Percentiles rank a stretch among this genome's conserved stretches.
These are phyloP conservation scores for Synodontis membranacea DNA, from an alignment of 2,113 vertebrate species.

Conservation along the genomic window DNA sequence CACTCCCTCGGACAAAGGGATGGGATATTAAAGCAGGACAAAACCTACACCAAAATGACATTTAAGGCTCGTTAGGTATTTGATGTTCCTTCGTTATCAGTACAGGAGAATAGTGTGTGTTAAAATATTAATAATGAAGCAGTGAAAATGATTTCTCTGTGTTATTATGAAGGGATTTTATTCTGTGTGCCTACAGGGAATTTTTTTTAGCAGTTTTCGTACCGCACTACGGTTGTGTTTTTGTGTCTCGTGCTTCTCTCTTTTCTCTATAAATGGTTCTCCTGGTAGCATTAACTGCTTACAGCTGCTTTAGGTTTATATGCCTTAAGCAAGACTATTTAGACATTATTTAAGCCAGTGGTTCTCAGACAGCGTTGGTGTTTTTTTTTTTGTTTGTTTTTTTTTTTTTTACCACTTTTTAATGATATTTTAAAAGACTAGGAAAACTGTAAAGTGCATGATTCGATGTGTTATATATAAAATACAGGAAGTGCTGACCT, in stretches of 20 bases:
- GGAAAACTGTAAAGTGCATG: too few species aligned
- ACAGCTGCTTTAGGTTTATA: neutral
- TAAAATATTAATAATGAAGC: slow-evolving; percentile 17
- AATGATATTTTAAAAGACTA: too few species aligned
- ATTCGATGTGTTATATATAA: too few species aligned
- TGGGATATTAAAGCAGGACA: slow-evolving; percentile 14
- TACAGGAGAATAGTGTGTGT: neutral
- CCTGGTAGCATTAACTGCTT: too few species aligned
- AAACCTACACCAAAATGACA: neutral
- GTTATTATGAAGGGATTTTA: slow-evolving; percentile 2
- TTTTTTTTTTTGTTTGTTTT: too few species aligned
- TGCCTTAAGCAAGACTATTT: neutral
- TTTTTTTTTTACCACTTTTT: too few species aligned
- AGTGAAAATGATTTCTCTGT: neutral
- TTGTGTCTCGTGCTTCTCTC: neutral
- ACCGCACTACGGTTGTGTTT: neutral
- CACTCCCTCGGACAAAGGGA: neutral
- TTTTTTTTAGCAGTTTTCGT: neutral
- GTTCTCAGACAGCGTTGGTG: too few species aligned
- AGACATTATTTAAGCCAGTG: too few species aligned
- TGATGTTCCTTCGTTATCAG: slow-evolving; percentile 1
- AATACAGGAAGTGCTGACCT: too few species aligned
- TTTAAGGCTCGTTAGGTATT: neutral
- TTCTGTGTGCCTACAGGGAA: neutral
- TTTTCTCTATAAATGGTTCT: neutral